Percentiles rank a stretch among this genome's conserved stretches.
Evolutionary conservation across 2,797 vertebrate genomes (phyloP).

Genomic region (Silurus aristotelis): DNA sequence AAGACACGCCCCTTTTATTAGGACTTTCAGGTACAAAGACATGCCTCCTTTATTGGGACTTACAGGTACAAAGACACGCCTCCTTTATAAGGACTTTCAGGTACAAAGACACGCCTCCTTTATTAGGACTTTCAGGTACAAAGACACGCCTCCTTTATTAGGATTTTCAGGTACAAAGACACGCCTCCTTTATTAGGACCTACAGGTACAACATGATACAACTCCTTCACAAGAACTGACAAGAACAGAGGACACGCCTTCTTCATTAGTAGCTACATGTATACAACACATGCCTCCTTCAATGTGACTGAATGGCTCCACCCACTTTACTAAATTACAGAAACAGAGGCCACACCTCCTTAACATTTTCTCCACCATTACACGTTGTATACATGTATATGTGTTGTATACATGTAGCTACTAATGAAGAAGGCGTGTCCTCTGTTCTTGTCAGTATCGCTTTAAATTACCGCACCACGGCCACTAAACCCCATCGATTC

Average conservation of each 20-base stretch:
- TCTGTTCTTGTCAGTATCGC: too few relatives aligned
- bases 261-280: background rate
- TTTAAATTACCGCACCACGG: conserved; percentile 40
- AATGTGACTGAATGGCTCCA: too few relatives aligned
- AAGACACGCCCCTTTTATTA: background rate
- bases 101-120: background rate
- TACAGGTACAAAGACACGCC: background rate
- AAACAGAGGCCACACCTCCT: background rate
- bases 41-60: background rate
- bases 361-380: background rate
- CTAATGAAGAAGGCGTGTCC: too few relatives aligned
- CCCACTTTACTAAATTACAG: background rate
- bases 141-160: background rate
- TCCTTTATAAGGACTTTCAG: background rate
- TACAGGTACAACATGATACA: too few relatives aligned
- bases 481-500: conserved; percentile 51
- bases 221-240: too few relatives aligned
- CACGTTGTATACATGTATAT: too few relatives aligned
- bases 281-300: background rate
- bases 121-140: background rate
- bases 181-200: background rate
- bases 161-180: background rate
- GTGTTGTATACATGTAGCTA: too few relatives aligned
- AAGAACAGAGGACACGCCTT: background rate
- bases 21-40: background rate